Evolutionary conservation across 2,113 vertebrate genomes (phyloP).

Genomic region (Scartelaos histophorus): DNA sequence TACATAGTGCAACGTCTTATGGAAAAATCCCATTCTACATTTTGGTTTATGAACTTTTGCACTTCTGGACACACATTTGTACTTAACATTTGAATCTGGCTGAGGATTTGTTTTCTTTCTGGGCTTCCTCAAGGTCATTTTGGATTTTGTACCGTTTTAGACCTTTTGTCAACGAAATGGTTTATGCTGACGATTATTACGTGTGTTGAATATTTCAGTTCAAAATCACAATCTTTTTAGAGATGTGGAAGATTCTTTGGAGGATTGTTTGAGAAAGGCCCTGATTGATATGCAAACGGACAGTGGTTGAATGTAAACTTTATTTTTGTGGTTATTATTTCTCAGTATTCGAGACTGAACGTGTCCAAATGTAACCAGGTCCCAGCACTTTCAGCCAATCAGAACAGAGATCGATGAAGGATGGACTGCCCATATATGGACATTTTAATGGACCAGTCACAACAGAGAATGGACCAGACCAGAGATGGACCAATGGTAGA

Average conservation of each 20-base stretch:
- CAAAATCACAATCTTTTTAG: background rate
- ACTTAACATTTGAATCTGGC: background rate
- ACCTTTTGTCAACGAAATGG: background rate
- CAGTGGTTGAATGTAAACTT: conserved; percentile 3
- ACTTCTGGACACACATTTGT: background rate
- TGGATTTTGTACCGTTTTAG: background rate
- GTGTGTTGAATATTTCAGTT: background rate
- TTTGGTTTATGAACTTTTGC: background rate
- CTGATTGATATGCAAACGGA: background rate
- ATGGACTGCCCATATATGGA: background rate
- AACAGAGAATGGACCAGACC: background rate
- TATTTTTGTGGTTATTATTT: conserved; percentile 1
- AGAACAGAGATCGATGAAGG: background rate
- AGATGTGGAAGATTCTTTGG: background rate
- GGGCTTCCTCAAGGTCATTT: too few relatives aligned
- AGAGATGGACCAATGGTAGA: background rate
- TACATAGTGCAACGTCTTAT: background rate
- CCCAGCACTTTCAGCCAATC: background rate
- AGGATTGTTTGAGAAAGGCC: background rate
- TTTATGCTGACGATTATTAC: background rate
- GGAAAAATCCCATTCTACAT: background rate
- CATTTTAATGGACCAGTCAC: background rate
- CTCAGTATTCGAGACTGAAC: background rate
- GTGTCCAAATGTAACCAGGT: background rate
- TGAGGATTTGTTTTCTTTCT: background rate